Evolutionary conservation across 2,888 invertebrate species (phyloP).

Genomic region (Eupithecia insigniata): DNA sequence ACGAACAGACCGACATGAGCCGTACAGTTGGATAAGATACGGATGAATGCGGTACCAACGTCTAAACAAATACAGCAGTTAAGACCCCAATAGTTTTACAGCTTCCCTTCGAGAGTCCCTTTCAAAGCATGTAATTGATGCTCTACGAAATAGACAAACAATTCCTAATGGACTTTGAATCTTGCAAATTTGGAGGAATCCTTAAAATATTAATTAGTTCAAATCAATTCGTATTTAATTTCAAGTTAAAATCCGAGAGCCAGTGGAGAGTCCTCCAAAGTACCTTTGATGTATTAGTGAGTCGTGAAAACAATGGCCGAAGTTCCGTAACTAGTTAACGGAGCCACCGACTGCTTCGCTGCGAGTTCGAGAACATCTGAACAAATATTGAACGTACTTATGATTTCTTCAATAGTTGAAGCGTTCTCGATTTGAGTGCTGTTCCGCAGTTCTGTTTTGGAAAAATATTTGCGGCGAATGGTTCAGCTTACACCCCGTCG

Average conservation of each 20-base stretch:
- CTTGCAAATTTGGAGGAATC: slow-evolving; percentile 26
- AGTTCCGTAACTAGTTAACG: slow-evolving; percentile 52
- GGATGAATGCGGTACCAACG: slow-evolving; percentile 56
- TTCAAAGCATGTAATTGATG: slow-evolving; percentile 52
- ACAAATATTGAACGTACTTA: slow-evolving; percentile 56
- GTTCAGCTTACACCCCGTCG: slow-evolving; percentile 39
- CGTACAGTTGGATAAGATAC: slow-evolving; percentile 55
- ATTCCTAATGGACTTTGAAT: slow-evolving; percentile 26
- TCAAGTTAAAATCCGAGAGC: slow-evolving; percentile 35
- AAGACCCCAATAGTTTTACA: slow-evolving; percentile 55
- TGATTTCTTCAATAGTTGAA: slow-evolving; percentile 52
- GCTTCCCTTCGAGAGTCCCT: slow-evolving; percentile 43
- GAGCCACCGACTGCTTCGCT: slow-evolving; percentile 48
- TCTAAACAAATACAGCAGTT: slow-evolving; percentile 58
- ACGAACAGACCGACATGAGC: slow-evolving; percentile 58
- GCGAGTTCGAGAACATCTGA: slow-evolving; percentile 54
- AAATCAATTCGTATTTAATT: slow-evolving; percentile 30
- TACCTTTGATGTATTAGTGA: slow-evolving; percentile 47
- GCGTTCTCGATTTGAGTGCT: slow-evolving; percentile 50
- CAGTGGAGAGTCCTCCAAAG: slow-evolving; percentile 35
- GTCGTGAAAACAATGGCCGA: slow-evolving; percentile 44
- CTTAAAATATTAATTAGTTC: slow-evolving; percentile 32
- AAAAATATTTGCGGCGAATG: slow-evolving; percentile 44
- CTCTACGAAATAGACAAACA: slow-evolving; percentile 33
- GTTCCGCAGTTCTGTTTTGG: slow-evolving; percentile 37